A percentile compares a stretch with the other conserved stretches of the same genome.
Evolutionary conservation across 2,797 vertebrate genomes (phyloP).

Genomic region (Brachymystax lenok): DNA sequence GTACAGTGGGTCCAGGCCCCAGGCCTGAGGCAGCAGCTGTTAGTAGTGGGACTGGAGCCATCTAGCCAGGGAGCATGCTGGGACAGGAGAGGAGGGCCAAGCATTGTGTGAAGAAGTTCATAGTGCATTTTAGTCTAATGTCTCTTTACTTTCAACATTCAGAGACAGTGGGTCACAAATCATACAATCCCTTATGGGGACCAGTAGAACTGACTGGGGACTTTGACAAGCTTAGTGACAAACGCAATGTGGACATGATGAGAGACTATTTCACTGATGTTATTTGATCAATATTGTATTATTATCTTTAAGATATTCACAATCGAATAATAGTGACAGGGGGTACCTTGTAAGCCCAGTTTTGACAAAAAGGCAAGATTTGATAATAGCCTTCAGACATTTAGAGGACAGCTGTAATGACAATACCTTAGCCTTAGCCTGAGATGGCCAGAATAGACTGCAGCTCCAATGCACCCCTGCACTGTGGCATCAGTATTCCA

Average conservation of each 20-base stretch:
- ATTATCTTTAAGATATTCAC: not conserved
- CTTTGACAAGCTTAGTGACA: not conserved
- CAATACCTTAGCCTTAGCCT: conserved; percentile 13
- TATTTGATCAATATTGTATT: not conserved
- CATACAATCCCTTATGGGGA: not conserved
- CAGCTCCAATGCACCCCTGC: conserved; percentile 70
- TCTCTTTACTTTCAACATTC: too few species aligned
- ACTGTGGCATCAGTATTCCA: conserved; percentile 77
- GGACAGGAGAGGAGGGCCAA: conserved; percentile 55
- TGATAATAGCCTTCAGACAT: not conserved
- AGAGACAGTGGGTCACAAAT: not conserved
- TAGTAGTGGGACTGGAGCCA: conserved; percentile 62
- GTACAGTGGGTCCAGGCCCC: not conserved
- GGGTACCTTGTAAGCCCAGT: not conserved
- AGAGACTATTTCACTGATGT: not conserved
- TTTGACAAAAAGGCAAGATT: not conserved
- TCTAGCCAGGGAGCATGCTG: conserved; percentile 63
- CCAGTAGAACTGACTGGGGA: not conserved
- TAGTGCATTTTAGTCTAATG: conserved; percentile 76
- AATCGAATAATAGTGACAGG: not conserved
- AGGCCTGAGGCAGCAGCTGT: conserved; percentile 64
- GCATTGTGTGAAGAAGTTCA: conserved; percentile 83
- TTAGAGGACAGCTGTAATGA: conserved; percentile 27
- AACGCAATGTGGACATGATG: not conserved
- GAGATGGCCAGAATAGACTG: conserved; percentile 38